phyloP scores from a whole-genome alignment of 2,797 vertebrate species.

The Phalloptychus januarius region DNA sequence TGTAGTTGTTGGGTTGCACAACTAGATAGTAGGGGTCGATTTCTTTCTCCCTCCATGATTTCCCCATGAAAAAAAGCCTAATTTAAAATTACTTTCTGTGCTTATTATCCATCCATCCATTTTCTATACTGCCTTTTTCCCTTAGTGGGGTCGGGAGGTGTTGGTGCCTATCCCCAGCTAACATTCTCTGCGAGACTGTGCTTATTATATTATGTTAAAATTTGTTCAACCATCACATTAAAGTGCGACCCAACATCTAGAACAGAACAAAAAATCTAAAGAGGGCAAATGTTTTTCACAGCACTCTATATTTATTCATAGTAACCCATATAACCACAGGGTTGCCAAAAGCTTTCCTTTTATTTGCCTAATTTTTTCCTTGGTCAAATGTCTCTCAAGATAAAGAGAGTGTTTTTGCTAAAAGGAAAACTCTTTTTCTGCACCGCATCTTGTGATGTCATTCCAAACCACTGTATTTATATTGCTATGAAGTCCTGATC shows the following conservation, averaged over 20 bases:
- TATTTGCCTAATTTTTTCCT: background rate
- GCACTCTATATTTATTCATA: background rate
- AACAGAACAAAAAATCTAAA: background rate
- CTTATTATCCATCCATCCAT: no score
- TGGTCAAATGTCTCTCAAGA: background rate
- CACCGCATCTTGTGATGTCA: background rate
- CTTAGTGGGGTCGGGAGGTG: no score
- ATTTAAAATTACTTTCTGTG: background rate
- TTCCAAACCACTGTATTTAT: background rate
- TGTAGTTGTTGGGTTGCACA: background rate
- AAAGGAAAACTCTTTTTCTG: background rate
- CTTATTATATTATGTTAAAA: no score
- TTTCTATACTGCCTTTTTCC: no score
- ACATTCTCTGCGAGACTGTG: no score
- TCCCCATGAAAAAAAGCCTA: background rate
- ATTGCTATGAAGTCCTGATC: background rate
- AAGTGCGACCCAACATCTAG: background rate
- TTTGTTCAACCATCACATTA: background rate
- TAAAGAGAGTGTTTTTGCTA: background rate
- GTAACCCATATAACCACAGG: background rate
- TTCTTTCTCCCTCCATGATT: background rate
- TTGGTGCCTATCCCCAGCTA: no score
- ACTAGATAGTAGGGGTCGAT: background rate
- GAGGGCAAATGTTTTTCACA: background rate
- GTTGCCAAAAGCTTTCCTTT: background rate